phyloP scores from a whole-genome alignment of 2,113 vertebrate species.

The Mola mola region DNA sequence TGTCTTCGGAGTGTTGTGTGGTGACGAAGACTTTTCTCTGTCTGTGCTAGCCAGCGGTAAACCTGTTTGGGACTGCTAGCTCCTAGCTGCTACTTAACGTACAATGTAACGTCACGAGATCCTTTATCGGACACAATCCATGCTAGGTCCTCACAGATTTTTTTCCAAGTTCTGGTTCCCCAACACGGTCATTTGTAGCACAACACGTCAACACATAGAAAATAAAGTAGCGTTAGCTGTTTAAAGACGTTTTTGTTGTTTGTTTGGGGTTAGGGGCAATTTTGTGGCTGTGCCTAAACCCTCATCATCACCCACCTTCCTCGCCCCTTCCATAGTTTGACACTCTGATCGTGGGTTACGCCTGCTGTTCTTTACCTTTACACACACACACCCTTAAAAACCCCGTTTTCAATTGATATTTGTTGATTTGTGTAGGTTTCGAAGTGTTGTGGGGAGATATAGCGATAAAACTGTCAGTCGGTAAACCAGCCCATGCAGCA shows the following conservation, averaged over 20 bases:
- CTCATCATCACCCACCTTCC: slow-evolving; percentile 36
- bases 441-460: too few relatives aligned
- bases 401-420: too few relatives aligned
- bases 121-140: slow-evolving; percentile 65
- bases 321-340: slow-evolving; percentile 43
- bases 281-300: slow-evolving; percentile 35
- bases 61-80: slow-evolving; percentile 39
- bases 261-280: background rate
- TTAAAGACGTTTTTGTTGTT: background rate
- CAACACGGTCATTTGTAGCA: background rate
- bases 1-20: background rate
- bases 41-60: slow-evolving; percentile 6
- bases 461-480: too few relatives aligned
- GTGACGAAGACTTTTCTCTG: too few relatives aligned
- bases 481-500: background rate
- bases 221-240: background rate
- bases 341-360: background rate
- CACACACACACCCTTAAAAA: too few relatives aligned
- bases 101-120: slow-evolving; percentile 28
- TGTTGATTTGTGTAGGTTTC: too few relatives aligned
- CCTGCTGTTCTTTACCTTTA: too few relatives aligned
- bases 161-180: background rate
- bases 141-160: slow-evolving; percentile 12
- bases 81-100: slow-evolving; percentile 56
- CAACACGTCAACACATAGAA: background rate